A percentile compares a stretch with the other conserved stretches of the same genome.
Conservation (phyloP, 1,140 invertebrate genomes). For the Drosophila varians region DNA sequence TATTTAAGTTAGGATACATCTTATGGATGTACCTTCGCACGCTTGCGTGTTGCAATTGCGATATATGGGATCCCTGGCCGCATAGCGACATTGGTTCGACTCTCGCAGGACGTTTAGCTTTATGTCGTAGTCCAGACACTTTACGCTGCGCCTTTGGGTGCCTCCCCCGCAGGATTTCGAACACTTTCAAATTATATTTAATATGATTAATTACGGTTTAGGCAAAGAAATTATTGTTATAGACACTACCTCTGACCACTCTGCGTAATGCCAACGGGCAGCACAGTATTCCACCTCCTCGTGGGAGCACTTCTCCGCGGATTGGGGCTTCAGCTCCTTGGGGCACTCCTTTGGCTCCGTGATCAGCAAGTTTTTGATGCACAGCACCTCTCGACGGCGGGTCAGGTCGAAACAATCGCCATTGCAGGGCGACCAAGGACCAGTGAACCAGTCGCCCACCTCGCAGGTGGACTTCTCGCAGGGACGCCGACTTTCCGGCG, state of each 20-base stretch:
- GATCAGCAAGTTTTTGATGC: conserved; percentile 84
- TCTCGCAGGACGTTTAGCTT: conserved; percentile 79
- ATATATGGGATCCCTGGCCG: conserved; percentile 85
- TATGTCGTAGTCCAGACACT: conserved; percentile 85
- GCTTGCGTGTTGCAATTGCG: conserved; percentile 87
- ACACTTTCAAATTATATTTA: conserved; percentile 77
- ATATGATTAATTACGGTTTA: not conserved
- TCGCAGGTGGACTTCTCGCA: conserved; percentile 87
- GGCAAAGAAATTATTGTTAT: not conserved
- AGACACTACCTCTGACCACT: conserved; percentile 85
- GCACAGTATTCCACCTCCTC: conserved; percentile 84
- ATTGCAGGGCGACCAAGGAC: conserved; percentile 87
- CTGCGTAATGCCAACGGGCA: conserved; percentile 86
- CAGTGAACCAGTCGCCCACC: conserved; percentile 87
- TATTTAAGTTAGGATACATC: not conserved
- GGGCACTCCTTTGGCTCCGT: conserved; percentile 82
- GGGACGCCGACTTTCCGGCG: conserved; percentile 86
- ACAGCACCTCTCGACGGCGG: conserved; percentile 84
- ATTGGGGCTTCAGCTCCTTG: conserved; percentile 64
- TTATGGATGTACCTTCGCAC: conserved; percentile 83
- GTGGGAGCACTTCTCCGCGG: conserved; percentile 83
- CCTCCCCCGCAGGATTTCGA: conserved; percentile 86
- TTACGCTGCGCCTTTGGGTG: conserved; percentile 86
- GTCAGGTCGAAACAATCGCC: conserved; percentile 83
- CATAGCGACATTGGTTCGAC: conserved; percentile 85